A percentile compares a stretch with the other conserved stretches of the same genome.
These are phyloP conservation scores for Furnarius figulus DNA, from an alignment of 2,113 vertebrate genomes.

Conservation along the genomic window DNA sequence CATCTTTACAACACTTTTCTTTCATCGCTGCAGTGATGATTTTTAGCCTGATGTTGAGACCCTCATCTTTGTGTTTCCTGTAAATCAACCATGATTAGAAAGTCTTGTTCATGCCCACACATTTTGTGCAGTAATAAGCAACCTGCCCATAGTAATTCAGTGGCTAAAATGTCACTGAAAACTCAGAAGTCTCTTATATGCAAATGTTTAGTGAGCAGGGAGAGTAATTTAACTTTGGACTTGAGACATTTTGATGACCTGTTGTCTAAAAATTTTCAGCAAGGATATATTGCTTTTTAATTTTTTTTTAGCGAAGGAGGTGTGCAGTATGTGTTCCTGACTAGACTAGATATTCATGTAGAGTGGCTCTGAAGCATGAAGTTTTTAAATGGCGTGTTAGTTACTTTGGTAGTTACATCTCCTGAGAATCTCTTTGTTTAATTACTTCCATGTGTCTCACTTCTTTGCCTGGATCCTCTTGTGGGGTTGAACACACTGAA, in stretches of 20 bases:
- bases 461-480: not conserved
- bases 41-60: not conserved
- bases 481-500: not conserved
- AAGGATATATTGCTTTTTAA: not conserved
- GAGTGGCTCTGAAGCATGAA: not conserved
- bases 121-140: not conserved
- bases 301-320: not conserved
- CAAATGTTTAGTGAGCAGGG: not conserved
- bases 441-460: accelerated
- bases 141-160: not conserved
- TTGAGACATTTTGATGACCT: not conserved
- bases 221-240: not conserved
- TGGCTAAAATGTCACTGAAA: not conserved
- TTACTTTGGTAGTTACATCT: not conserved
- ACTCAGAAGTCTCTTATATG: not conserved
- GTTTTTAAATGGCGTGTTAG: not conserved
- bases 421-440: not conserved
- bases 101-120: not conserved
- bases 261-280: not conserved
- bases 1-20: not conserved
- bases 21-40: not conserved
- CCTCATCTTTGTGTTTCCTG: not conserved
- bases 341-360: not conserved
- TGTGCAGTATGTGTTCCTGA: not conserved
- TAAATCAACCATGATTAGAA: not conserved